Base-by-base conservation (phyloP, 53 echinoderm and acorn worm species). In the Henricia sp. region DNA sequence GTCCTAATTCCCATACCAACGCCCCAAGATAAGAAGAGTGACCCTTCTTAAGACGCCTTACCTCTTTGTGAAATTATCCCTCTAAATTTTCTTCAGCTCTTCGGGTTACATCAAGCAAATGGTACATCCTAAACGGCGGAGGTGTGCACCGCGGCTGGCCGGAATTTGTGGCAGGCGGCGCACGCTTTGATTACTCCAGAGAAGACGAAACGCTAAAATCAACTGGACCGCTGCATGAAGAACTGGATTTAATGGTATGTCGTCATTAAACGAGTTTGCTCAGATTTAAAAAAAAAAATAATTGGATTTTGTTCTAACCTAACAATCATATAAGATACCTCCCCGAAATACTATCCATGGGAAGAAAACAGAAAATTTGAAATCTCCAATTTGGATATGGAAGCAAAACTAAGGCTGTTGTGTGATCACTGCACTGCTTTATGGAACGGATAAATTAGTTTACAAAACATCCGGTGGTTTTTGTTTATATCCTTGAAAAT, bases 41-140 rank as follows among this genome's bases (percentile, higher is more conserved):
- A n/a, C n/a, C n/a, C n/a, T n/a, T n/a, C n/a, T n/a, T n/a, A n/a
- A n/a, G n/a, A n/a, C n/a, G n/a, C n/a, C n/a, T n/a, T 14, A 46
- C 14, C 48, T 46, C 14, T 46, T 10, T 10, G 48, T 14, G 14
- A 46, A 8, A 46, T 46, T 8, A 10, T 46, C 48, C 8, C 14
- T 10, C 14, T 10, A 46, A 46, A 46, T 14, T 46, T 70, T 52
- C 38, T 10, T 29, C 85, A 96, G 96, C 96, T 43, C 30, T 96
- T 16, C 91, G 83, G 35, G 62, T 78, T 32, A 53, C 60, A 0
- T 56, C 50, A 0, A 83, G 74, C 39, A 87, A 88, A 24, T 62
- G 64, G 29, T 96, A 89, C 69, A 82, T 96, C 30, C 72, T 96
- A 29, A 96, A 94, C 39, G 70, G 83, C 11, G 82, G 77, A 0